Conservation (phyloP, 2,888 invertebrate genomes). For the Amphipyra tragopoginis region DNA sequence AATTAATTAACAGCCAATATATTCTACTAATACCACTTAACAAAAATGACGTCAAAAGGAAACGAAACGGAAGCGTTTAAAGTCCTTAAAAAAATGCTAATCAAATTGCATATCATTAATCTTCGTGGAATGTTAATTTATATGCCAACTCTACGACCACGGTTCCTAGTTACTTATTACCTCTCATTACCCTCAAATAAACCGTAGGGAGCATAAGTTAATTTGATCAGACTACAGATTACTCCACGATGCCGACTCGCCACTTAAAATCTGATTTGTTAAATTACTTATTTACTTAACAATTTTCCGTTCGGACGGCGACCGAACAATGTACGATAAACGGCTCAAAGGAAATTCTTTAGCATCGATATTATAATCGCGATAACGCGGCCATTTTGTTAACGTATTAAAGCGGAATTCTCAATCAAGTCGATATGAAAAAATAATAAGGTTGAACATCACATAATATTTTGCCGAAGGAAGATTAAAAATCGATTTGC, state of each 20-base stretch:
- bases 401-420: constrained; percentile 12
- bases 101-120: constrained; percentile 26
- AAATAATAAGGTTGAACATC: neutral
- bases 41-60: constrained; percentile 17
- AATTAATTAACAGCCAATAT: constrained; percentile 32
- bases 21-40: constrained; percentile 9
- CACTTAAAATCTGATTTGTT: constrained; percentile 81
- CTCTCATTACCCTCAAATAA: constrained; percentile 80
- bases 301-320: constrained; percentile 53
- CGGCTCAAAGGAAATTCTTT: constrained; percentile 40
- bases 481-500: constrained; percentile 1
- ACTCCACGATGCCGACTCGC: constrained; percentile 58
- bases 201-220: constrained; percentile 75
- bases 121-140: constrained; percentile 56
- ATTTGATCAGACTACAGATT: constrained; percentile 81
- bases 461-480: neutral
- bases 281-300: constrained; percentile 81
- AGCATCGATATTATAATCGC: constrained; percentile 40
- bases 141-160: constrained; percentile 68
- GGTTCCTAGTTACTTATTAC: constrained; percentile 72
- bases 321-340: constrained; percentile 52
- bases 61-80: constrained; percentile 33
- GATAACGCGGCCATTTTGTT: constrained; percentile 38
- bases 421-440: constrained; percentile 12
- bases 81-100: constrained; percentile 32